Base-by-base conservation (phyloP, 2,888 invertebrate genomes). In the Epistrophella euchroma region DNA sequence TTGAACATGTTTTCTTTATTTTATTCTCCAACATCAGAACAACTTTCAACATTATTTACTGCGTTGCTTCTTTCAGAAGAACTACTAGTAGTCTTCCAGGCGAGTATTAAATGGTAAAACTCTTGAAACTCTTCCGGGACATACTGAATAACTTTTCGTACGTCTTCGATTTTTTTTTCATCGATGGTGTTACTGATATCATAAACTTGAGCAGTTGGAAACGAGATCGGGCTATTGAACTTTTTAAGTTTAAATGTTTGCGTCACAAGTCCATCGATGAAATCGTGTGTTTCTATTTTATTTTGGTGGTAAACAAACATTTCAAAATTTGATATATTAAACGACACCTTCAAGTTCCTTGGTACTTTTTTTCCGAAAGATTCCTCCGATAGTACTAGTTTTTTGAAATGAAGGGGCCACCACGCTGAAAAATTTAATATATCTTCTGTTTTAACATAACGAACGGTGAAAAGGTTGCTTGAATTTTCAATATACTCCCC, bases 81-180 rank as follows among this genome's bases (percentile, higher is more conserved):
- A 11, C 52, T 68, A 45, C 52, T 70, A 45, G 52, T 52, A 11
- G 68, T 70, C 25, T 70, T 70, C 68, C 68, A 64, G 47, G 45
- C 47, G 47, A 64, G 64, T 28, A 32, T 47, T 32, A 28, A 47
- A 47, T 47, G 28, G 55, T 55, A 52, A 35, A 70, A 55, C 37
- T 37, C 37, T 37, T 37, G 37, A 37, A 37, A 37, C 37, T 37
- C 37, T 10, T 37, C 37, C 37, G 37, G 37, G 37, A 37, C 11
- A 37, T 37, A 37, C 37, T 37, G 37, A 3, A 37, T 11, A 37
- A 37, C 37, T 37, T 37, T 37, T 11, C 11, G 37, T 11, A 37
- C 3, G 11, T 37, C 37, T 37, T 37, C 37, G 11, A 37, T 37
- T 11, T 37, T 37, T 37, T 37, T 37, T 37, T 40, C 40, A 40